Base-by-base conservation (phyloP, 2,113 vertebrate genomes). In the Plotosus lineatus region DNA sequence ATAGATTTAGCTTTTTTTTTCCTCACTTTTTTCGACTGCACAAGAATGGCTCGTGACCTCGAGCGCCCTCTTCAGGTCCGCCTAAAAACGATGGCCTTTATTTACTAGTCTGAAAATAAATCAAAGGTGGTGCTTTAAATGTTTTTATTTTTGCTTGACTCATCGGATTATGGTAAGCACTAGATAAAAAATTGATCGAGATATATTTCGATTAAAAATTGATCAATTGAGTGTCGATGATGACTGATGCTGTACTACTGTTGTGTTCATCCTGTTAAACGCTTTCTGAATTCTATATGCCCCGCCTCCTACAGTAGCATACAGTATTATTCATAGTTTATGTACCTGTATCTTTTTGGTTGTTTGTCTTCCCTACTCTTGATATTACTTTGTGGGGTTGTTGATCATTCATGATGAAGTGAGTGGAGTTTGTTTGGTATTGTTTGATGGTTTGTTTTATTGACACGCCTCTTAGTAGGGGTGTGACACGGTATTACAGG, bases 51-150 rank as follows among this genome's bases (percentile, higher is more conserved):
- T 60, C 4, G 9, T 33, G 77, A 72, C 51, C 78, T 68, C 68
- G 66, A 65, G 77, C 82, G 82, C 85, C 85, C 66, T 78, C 85
- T 69, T 78, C 78, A 74, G 85, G 85, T 75, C 78, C 60, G 65
- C 63, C 66, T 36, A 68, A 56, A 76, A 78, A 86, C 63, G 36
- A 75, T 78, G 69, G 75, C 66, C 10, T 66, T 28, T 2, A 60
- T 69, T 76, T 63, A 28, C 28, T 55, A 6, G 21, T 12, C 5
- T 48, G 40, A 42, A 38, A 33, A 71, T 66, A 44, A 5, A 42
- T 78, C 2, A 63, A 46, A 60, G 12, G 5, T 15, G 6, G 40
- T 55, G 38, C 17, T 50, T 31, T 38, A 21, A 3, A 63, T 31
- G 15, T 36, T 63, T 33, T 33, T 6, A 33, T 15, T 19, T 63